Percentiles rank a stretch among this genome's conserved stretches.
These are phyloP conservation scores for Tragulus kanchil DNA, from an alignment of 2,113 vertebrate genomes.

Conservation along the genomic window DNA sequence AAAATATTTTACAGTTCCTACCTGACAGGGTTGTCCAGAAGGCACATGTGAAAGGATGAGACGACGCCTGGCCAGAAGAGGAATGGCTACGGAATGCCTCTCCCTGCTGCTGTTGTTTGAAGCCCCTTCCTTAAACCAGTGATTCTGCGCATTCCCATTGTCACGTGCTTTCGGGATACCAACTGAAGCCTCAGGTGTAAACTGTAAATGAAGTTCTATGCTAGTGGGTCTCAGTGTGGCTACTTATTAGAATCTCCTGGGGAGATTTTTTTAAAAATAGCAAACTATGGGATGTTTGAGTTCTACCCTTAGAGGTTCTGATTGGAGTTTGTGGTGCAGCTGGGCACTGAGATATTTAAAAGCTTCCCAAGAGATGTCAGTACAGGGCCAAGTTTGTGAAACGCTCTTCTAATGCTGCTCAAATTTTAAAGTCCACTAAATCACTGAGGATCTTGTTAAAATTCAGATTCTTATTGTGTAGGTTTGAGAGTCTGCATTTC, in stretches of 20 bases:
- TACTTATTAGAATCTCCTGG: background rate
- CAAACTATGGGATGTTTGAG: background rate
- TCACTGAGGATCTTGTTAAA: constrained; percentile 7
- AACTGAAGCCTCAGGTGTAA: background rate
- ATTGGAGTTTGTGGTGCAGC: background rate
- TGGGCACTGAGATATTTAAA: constrained; percentile 12
- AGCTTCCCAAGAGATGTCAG: constrained; percentile 18
- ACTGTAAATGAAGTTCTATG: background rate
- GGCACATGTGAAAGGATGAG: background rate
- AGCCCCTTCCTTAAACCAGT: background rate
- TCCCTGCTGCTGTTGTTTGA: background rate
- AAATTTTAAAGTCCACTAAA: background rate
- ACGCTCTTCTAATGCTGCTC: background rate
- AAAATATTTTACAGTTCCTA: constrained; percentile 35
- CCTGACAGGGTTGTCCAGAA: background rate
- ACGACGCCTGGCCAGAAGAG: background rate
- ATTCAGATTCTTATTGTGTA: constrained; percentile 12
- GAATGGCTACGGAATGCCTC: background rate
- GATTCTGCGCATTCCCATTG: background rate
- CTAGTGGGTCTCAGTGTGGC: background rate
- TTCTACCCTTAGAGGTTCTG: background rate
- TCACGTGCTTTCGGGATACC: fast-evolving
- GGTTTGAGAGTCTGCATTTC: constrained; percentile 25
- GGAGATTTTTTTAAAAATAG: background rate
- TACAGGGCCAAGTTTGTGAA: background rate